A percentile compares a stretch with the other conserved stretches of the same genome.
phyloP scores from a whole-genome alignment of 2,113 vertebrate genomes.

The Oncorhynchus keta region DNA sequence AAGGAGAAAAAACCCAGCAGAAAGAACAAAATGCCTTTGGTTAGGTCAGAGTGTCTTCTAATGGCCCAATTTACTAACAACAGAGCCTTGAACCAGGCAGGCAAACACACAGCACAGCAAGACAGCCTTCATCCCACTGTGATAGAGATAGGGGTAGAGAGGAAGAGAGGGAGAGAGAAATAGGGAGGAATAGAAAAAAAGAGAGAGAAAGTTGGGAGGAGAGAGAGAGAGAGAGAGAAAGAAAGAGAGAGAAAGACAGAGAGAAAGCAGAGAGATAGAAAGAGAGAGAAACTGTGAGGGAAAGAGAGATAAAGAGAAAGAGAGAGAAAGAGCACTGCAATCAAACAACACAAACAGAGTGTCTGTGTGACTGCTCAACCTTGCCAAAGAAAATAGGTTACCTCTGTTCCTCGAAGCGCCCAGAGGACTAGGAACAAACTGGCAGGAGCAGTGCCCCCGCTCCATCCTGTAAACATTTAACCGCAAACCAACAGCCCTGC shows the following conservation, averaged over 20 bases:
- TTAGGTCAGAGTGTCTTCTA: slow-evolving; percentile 67
- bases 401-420: slow-evolving; percentile 54
- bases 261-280: background rate
- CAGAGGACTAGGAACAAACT: slow-evolving; percentile 43
- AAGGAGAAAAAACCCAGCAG: slow-evolving; percentile 21
- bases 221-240: background rate
- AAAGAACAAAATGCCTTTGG: slow-evolving; percentile 62
- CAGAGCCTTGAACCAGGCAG: slow-evolving; percentile 51
- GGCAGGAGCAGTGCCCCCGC: slow-evolving; percentile 45
- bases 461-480: slow-evolving; percentile 57
- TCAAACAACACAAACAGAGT: slow-evolving; percentile 46
- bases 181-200: background rate
- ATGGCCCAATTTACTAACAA: slow-evolving; percentile 63
- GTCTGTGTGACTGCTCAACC: slow-evolving; percentile 59
- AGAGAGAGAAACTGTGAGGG: background rate
- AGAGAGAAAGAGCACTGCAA: slow-evolving; percentile 29
- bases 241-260: background rate
- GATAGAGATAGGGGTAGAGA: slow-evolving; percentile 14
- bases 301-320: background rate
- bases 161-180: background rate
- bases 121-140: slow-evolving; percentile 41
- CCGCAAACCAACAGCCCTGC: slow-evolving; percentile 28
- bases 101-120: slow-evolving; percentile 50
- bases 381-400: slow-evolving; percentile 69
- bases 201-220: background rate